Evolutionary conservation across 2,797 vertebrate genomes (phyloP).

Genomic region (Tokudaia tokunoshimensis): DNA sequence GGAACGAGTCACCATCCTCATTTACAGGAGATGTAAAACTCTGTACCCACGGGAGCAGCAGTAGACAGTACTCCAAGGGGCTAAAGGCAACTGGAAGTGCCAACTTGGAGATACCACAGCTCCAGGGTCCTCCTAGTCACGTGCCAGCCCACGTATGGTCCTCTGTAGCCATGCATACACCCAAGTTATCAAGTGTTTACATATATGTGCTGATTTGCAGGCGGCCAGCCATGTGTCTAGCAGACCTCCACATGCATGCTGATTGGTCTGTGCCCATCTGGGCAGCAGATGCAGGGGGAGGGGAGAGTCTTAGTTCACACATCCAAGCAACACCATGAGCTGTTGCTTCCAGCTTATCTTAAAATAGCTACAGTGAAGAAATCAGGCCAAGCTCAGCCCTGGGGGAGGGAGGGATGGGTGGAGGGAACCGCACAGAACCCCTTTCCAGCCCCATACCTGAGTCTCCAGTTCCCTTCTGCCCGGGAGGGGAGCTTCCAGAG

Average conservation of each 20-base stretch:
- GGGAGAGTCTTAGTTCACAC: slow-evolving; percentile 84
- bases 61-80: background rate
- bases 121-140: background rate
- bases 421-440: slow-evolving; percentile 63
- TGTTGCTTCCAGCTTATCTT: slow-evolving; percentile 90
- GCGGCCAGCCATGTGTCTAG: slow-evolving; percentile 55
- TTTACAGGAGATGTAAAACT: background rate
- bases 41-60: background rate
- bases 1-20: background rate
- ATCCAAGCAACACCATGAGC: slow-evolving; percentile 85
- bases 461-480: slow-evolving; percentile 46
- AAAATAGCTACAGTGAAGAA: slow-evolving; percentile 92
- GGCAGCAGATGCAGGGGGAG: slow-evolving; percentile 80
- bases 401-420: slow-evolving; percentile 73
- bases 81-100: background rate
- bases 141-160: background rate
- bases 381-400: slow-evolving; percentile 88
- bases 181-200: background rate
- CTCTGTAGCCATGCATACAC: background rate
- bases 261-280: slow-evolving; percentile 62
- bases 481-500: slow-evolving; percentile 8
- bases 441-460: slow-evolving; percentile 57
- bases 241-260: slow-evolving; percentile 61
- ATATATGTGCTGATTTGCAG: slow-evolving; percentile 40
- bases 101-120: background rate